These are phyloP conservation scores for Gisinianus flammeolus DNA, from an alignment of 2,888 invertebrate genomes.

Conservation along the genomic window DNA sequence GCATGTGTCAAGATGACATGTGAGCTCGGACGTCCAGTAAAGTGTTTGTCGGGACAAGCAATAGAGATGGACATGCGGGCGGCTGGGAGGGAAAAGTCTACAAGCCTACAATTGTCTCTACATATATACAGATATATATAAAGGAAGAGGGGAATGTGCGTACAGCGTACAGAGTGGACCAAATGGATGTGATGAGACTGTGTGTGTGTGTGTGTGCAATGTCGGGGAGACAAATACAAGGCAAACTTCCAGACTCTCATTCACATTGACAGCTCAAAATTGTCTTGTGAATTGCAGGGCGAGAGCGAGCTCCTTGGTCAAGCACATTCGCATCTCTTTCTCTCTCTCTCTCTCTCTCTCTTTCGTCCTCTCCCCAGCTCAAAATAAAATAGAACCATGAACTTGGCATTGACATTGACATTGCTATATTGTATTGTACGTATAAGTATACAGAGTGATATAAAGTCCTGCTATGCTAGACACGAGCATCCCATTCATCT, in stretches of 20 bases:
- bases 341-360: too few species aligned
- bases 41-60: not conserved
- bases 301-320: not conserved
- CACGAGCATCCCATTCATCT: conserved; percentile 17
- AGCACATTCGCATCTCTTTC: not conserved
- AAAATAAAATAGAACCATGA: not conserved
- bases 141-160: too few species aligned
- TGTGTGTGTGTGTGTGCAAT: too few species aligned
- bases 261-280: conserved; percentile 19
- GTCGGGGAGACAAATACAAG: not conserved
- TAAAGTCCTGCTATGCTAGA: not conserved
- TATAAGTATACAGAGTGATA: not conserved
- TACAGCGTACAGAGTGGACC: too few species aligned
- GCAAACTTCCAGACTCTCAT: not conserved
- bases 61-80: not conserved
- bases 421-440: not conserved
- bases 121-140: not conserved
- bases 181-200: too few species aligned
- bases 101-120: not conserved
- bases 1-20: not conserved
- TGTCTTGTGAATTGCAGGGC: not conserved
- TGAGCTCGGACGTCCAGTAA: not conserved
- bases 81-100: not conserved
- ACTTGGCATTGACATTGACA: not conserved
- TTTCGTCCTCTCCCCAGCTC: too few species aligned